These are phyloP conservation scores for Neotoxoptera formosana DNA, from an alignment of 1,140 invertebrate species.

Conservation along the genomic window DNA sequence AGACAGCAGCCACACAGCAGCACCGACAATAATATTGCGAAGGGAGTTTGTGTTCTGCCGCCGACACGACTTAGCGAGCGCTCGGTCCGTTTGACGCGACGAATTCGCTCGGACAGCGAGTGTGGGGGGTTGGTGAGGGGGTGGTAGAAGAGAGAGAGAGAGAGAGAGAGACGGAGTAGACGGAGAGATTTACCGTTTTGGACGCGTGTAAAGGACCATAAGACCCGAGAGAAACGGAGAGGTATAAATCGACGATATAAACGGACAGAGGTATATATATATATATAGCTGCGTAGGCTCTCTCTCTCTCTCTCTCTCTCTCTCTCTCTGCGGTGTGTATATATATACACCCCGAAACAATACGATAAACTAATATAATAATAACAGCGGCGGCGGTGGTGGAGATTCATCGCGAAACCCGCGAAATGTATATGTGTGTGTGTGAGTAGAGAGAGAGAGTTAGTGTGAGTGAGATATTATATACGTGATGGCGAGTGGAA, in stretches of 20 bases:
- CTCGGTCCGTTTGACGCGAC: not conserved
- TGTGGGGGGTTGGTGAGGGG: too few relatives aligned
- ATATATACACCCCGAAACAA: not conserved
- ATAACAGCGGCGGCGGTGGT: not conserved
- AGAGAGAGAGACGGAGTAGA: not conserved
- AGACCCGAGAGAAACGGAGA: not conserved
- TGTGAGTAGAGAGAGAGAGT: too few relatives aligned
- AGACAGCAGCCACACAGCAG: not conserved
- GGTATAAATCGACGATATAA: not conserved
- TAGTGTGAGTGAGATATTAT: not conserved
- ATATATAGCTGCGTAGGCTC: too few relatives aligned
- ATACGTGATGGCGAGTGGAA: not conserved
- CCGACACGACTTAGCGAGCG: not conserved
- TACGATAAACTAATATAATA: slow-evolving; percentile 37
- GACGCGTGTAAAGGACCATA: not conserved
- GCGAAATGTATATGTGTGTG: not conserved
- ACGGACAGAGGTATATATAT: not conserved
- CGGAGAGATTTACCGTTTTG: not conserved
- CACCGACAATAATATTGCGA: not conserved
- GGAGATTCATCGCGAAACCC: not conserved
- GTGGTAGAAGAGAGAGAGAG: not conserved
- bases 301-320: not conserved
- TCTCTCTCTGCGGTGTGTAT: not conserved
- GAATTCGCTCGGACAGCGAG: not conserved
- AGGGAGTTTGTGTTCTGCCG: not conserved